Conservation (phyloP, 1,140 invertebrate species). For the Araneus ventricosus region DNA sequence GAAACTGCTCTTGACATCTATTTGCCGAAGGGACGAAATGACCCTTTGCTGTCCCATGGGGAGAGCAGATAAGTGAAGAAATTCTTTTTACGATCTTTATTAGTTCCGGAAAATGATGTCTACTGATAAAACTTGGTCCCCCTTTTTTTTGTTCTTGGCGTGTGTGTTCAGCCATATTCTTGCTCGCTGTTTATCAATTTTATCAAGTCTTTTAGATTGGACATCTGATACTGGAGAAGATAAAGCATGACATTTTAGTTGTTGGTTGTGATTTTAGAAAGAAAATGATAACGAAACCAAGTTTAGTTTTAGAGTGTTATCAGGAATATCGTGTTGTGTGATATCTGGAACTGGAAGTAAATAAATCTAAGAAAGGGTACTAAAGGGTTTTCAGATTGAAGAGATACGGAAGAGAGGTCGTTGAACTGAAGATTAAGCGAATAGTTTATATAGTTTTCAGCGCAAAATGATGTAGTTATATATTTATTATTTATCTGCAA, state of each 20-base stretch:
- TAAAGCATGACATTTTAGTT: background rate
- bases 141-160: background rate
- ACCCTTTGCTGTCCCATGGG: constrained; percentile 29
- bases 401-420: too few species aligned
- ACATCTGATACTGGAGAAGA: background rate
- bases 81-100: constrained; percentile 55
- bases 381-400: too few species aligned
- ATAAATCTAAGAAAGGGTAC: too few species aligned
- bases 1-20: constrained; percentile 8
- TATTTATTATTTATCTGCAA: too few species aligned
- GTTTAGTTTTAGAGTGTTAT: too few species aligned
- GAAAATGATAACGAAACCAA: background rate
- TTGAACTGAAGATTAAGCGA: too few species aligned
- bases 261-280: background rate
- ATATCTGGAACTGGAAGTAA: too few species aligned
- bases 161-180: background rate
- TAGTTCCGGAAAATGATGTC: constrained; percentile 29
- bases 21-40: constrained; percentile 48
- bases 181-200: background rate
- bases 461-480: too few species aligned
- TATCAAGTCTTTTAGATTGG: background rate
- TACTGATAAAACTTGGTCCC: background rate
- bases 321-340: too few species aligned
- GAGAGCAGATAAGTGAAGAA: constrained; percentile 51
- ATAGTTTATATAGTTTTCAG: too few species aligned